Base-by-base conservation (phyloP, 2,888 invertebrate species). In the Cephus nigrinus region DNA sequence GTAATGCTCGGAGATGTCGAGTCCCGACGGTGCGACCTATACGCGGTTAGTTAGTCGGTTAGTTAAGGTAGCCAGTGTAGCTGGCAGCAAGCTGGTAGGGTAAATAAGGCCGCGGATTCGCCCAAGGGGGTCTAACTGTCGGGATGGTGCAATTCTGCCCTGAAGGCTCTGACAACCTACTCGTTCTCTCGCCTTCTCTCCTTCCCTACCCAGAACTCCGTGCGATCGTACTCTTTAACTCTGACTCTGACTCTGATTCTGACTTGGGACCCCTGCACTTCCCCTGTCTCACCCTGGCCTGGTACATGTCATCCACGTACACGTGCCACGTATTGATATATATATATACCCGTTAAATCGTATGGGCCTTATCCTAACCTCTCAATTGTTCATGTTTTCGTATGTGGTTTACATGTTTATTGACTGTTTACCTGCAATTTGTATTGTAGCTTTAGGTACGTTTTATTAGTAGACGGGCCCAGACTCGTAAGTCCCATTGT, bases 101-200 rank as follows among this genome's bases (percentile, higher is more conserved):
- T 89, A 89, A 91, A 91, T 91, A 91, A 91, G 91, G 91, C 90
- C 91, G 91, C 82, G 84, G 87, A 87, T 90, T 90, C 86, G 91
- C 91, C 91, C 89, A 90, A 90, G 91, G 91, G 91, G 90, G 88
- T 90, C 89, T 90, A 90, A 89, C 89, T 87, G 87, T 86, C 84
- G 83, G 86, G 82, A 89, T 91, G 89, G 88, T 90, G 91, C 90
- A 91, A 90, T 84, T 86, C 82, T 89, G 87, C 89, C 91, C 90
- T 82, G 87, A 82, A 88, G 91, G 91, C 90, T 86, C 84, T 87
- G 86, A 85, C 88, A 89, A 87, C 88, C 88, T 89, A 88, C 89
- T 88, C 86, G 83, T 75, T 32, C 71, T 31, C 55, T 55, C 55
- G 55, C 55, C 55, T 71, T 71, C 71, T 71, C 32, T 71, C 69